Evolutionary conservation across 30 jellyfish, hydroid and myxozoan species (phyloP).

Genomic region (Mastigias papua): DNA sequence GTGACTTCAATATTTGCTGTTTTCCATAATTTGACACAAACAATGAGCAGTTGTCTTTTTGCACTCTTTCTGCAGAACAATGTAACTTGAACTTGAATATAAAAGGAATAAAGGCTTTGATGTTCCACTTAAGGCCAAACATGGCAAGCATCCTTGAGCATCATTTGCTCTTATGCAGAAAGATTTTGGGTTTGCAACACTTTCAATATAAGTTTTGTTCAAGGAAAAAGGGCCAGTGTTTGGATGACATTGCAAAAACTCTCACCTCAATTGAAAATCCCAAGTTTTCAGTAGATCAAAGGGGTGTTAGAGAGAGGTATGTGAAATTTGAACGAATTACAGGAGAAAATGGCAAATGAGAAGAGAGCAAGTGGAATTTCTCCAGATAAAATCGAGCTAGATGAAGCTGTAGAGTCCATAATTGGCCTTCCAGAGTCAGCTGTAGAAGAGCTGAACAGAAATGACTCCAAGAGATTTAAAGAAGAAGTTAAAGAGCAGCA

Average conservation of each 20-base stretch:
- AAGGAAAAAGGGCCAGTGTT: slow-evolving; percentile 39
- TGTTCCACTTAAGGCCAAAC: slow-evolving; percentile 33
- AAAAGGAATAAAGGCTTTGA: no score
- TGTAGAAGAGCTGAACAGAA: not conserved
- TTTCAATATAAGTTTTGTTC: slow-evolving; percentile 4
- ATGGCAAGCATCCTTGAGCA: slow-evolving; percentile 38
- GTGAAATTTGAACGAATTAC: not conserved
- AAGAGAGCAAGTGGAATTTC: slow-evolving; percentile 19
- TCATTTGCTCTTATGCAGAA: slow-evolving; percentile 20
- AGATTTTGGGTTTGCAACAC: slow-evolving; percentile 17
- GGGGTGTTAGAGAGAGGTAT: slow-evolving; percentile 39
- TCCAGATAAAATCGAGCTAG: slow-evolving; percentile 14
- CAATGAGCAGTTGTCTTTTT: no score
- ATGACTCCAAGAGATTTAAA: not conserved
- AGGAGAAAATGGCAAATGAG: slow-evolving; percentile 21
- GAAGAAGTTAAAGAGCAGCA: not conserved
- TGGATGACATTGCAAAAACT: slow-evolving; percentile 1
- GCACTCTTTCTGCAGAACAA: no score
- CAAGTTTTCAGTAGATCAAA: slow-evolving; percentile 7
- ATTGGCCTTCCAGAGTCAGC: slow-evolving; percentile 28
- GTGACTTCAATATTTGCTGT: no score
- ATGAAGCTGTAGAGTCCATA: slow-evolving; percentile 9
- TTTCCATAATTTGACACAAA: no score
- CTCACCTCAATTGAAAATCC: not conserved
- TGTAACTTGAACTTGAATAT: no score